Percentiles rank a stretch among this genome's conserved stretches.
phyloP scores from a whole-genome alignment of 2,888 invertebrate genomes.

The Acanthosepion lycidas region DNA sequence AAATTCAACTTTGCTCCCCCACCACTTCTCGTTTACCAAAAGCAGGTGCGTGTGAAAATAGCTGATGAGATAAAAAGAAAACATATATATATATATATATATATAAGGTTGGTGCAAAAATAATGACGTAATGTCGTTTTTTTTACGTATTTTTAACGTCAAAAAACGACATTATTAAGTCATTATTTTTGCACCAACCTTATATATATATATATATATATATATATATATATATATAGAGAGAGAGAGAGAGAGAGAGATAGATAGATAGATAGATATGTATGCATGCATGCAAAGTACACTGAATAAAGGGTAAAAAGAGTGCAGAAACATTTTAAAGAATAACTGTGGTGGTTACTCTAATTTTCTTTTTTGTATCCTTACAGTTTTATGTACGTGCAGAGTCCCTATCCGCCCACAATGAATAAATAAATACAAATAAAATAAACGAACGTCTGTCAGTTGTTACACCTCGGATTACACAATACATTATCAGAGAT shows the following conservation, averaged over 20 bases:
- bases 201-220: no score
- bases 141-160: no score
- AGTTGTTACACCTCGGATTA: background rate
- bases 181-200: no score
- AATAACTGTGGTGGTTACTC: background rate
- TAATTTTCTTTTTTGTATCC: no score
- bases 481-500: background rate
- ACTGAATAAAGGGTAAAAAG: background rate
- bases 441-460: background rate
- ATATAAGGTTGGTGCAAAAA: no score
- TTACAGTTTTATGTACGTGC: background rate
- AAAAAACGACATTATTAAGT: no score
- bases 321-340: background rate
- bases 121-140: no score
- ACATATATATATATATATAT: no score
- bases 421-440: no score
- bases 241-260: no score
- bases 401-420: background rate
- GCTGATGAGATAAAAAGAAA: background rate
- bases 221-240: no score
- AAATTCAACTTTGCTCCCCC: background rate
- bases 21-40: background rate
- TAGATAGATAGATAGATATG: no score
- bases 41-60: slow-evolving; percentile 33
- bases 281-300: background rate